Evolutionary conservation across 37 sponge, comb jelly and placozoan genomes (phyloP).

Genomic region (Lycopodina hypogea): DNA sequence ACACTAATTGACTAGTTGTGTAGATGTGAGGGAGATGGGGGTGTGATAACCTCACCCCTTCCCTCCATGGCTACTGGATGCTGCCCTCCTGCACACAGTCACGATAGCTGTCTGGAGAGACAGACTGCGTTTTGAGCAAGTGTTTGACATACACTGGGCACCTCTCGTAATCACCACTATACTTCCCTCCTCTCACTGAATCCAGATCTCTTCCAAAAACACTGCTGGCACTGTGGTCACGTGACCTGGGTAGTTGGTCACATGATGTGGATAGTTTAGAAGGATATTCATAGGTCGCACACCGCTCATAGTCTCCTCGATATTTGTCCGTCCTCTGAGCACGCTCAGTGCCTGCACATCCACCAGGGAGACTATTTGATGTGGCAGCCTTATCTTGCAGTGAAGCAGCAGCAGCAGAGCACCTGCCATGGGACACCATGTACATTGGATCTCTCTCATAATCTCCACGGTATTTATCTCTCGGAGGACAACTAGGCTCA

Average conservation of each 20-base stretch:
- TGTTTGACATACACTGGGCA: slow-evolving; percentile 32
- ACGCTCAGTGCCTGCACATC: not conserved
- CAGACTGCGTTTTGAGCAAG: not conserved
- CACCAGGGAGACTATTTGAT: not conserved
- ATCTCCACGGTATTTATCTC: slow-evolving; percentile 46
- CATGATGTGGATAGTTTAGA: not conserved
- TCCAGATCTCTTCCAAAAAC: not conserved
- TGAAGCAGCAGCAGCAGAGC: slow-evolving; percentile 1
- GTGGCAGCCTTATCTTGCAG: not conserved
- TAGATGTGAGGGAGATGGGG: too few species aligned
- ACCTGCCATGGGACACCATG: not conserved
- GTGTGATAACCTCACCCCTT: too few species aligned
- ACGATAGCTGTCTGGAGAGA: too few species aligned
- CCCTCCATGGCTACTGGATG: too few species aligned
- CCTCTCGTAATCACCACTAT: slow-evolving; percentile 21
- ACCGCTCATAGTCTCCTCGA: slow-evolving; percentile 40
- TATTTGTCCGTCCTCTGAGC: slow-evolving; percentile 19
- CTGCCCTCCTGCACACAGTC: too few species aligned
- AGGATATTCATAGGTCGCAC: slow-evolving; percentile 21
- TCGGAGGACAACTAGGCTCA: not conserved
- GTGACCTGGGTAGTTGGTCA: too few species aligned
- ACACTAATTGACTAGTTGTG: too few species aligned
- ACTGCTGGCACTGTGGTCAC: not conserved
- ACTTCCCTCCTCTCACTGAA: slow-evolving; percentile 7
- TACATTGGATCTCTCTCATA: slow-evolving; percentile 59